Evolutionary conservation across 2,888 invertebrate genomes (phyloP), one percentile per base, ranked within the genome.

Genomic region (Malthinus seriepunctatus): DNA sequence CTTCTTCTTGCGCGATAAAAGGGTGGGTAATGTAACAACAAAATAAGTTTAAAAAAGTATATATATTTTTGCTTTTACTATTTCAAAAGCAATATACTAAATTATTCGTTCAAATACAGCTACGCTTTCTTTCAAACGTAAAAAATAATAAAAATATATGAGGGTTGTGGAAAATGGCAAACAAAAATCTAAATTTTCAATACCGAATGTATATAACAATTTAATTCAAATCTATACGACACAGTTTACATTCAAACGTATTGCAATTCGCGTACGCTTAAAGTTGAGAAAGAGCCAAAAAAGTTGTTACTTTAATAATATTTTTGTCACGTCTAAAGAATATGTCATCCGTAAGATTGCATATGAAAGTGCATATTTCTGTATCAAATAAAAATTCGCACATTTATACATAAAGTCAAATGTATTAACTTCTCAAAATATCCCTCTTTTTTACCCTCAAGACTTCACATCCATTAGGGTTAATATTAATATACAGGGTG

Each of bases 361-460:
- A 57, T 39, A 57, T 8, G 47, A 48, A 53, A 58, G 53, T 53
- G 53, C 58, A 58, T 38, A 53, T 58, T 45, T 42, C 37, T 53
- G 45, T 49, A 53, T 45, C 32, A 37, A 44, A 49, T 45, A 56
- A 23, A 23, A 51, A 51, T 23, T 23, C 23, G 23, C 23, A 23
- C 23, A 23, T 23, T 23, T 23, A 23, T 23, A 23, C 5, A 23
- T n/a, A 23, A 23, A 23, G 23, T 23, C 23, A 5, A 23, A 5
- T 5, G 23, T 23, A 23, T 23, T 23, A 23, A 23, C 23, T 23
- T 23, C 23, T 23, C 3, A n/a, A 23, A 23, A 23, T 23, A 23
- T 23, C 5, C 5, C 23, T n/a, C n/a, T n/a, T 23, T 23, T 23
- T 23, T 5, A 5, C 23, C 23, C 23, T 23, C 23, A 23, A 23